Evolutionary conservation across 1,140 invertebrate species (phyloP).

Genomic region (Halesus radiatus): DNA sequence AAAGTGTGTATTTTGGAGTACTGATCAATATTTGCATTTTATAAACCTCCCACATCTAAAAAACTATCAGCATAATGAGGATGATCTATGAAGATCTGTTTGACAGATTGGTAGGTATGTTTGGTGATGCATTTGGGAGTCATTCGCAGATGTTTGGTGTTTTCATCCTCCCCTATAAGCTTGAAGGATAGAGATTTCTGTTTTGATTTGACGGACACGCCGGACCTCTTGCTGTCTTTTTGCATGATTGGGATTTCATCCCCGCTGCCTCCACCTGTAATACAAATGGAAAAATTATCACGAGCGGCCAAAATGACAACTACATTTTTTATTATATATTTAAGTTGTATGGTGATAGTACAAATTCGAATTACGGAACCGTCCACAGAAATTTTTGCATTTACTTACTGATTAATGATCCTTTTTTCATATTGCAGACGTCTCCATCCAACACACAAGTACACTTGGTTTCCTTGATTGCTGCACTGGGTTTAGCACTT

Average conservation of each 20-base stretch:
- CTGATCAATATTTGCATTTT: no score
- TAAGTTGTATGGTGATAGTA: no score
- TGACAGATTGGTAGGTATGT: constrained; percentile 23
- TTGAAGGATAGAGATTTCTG: neutral
- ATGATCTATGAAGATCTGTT: constrained; percentile 19
- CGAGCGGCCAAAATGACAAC: neutral
- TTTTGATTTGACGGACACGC: neutral
- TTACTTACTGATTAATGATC: neutral
- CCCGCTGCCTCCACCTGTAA: neutral
- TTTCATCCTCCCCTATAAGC: constrained; percentile 24
- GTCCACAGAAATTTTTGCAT: no score
- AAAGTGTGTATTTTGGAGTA: no score
- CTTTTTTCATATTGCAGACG: neutral
- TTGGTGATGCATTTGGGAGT: constrained; percentile 11
- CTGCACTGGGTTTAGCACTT: no score
- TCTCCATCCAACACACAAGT: no score
- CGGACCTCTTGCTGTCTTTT: neutral
- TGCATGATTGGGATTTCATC: neutral
- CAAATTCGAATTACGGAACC: no score
- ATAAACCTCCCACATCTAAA: no score
- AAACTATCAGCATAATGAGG: neutral
- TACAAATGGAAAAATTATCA: neutral
- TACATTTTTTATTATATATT: neutral
- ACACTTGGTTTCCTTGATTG: no score
- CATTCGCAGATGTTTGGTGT: neutral